Percentiles rank a stretch among this genome's conserved stretches.
phyloP scores from a whole-genome alignment of 2,113 vertebrate species.

The Brienomyrus longianalis region DNA sequence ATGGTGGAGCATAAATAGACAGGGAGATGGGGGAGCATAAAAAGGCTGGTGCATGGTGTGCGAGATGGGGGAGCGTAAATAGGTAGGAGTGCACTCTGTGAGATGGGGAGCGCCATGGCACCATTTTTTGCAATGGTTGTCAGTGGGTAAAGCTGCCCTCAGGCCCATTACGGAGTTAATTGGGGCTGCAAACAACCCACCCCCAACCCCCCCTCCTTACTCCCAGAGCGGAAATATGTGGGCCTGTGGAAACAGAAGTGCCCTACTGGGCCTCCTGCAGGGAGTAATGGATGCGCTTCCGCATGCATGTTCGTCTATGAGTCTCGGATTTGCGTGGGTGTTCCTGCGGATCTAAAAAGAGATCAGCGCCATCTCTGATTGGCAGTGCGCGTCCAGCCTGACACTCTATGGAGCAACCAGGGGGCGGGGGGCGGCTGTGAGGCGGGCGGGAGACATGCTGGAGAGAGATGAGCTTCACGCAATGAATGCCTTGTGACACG shows the following conservation, averaged over 20 bases:
- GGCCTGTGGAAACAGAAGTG: background rate
- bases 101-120: background rate
- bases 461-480: background rate
- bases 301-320: background rate
- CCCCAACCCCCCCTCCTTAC: background rate
- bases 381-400: background rate
- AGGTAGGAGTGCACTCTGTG: background rate
- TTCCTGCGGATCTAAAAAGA: background rate
- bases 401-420: background rate
- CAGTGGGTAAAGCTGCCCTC: background rate
- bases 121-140: background rate
- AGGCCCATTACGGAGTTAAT: background rate
- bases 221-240: background rate
- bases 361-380: background rate
- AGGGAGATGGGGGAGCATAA: no score
- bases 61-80: background rate
- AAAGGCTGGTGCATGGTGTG: background rate
- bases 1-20: background rate
- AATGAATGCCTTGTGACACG: constrained; percentile 14
- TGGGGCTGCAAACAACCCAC: background rate
- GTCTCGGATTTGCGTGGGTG: background rate
- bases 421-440: background rate
- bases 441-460: background rate
- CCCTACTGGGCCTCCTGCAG: background rate
- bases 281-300: background rate